Conservation (phyloP, 2,888 invertebrate species). For the Sarcophaga subvicina region DNA sequence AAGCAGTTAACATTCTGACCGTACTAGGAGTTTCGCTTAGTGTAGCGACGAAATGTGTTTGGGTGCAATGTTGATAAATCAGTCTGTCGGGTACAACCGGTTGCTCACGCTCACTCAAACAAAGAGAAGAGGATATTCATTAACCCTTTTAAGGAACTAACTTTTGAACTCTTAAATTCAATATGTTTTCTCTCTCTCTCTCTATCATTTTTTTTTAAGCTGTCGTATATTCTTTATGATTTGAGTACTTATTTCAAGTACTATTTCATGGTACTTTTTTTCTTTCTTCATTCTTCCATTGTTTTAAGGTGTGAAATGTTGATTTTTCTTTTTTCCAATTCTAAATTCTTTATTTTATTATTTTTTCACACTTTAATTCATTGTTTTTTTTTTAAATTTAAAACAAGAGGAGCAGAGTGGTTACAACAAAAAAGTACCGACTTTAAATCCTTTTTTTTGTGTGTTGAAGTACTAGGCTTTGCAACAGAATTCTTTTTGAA, state of each 20-base stretch:
- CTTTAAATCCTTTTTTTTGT: conserved; percentile 28
- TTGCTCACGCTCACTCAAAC: too few species aligned
- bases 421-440: background rate
- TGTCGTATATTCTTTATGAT: conserved; percentile 12
- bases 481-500: conserved; percentile 42
- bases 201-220: too few species aligned
- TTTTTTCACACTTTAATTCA: conserved; percentile 44
- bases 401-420: background rate
- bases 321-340: conserved; percentile 7
- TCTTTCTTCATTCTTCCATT: conserved; percentile 40
- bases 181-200: too few species aligned
- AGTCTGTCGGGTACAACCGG: too few species aligned
- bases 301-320: conserved; percentile 60
- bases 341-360: conserved; percentile 4
- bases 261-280: conserved; percentile 37
- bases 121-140: too few species aligned
- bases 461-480: conserved; percentile 48
- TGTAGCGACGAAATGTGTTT: too few species aligned
- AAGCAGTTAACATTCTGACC: too few species aligned
- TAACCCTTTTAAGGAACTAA: background rate
- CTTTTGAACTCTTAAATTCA: too few species aligned
- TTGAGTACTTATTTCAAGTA: conserved; percentile 54
- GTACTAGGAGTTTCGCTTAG: too few species aligned
- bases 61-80: too few species aligned
- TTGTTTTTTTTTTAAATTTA: conserved; percentile 10